These are phyloP conservation scores for Notodromas monacha DNA, from an alignment of 2,888 invertebrate genomes.

Conservation along the genomic window DNA sequence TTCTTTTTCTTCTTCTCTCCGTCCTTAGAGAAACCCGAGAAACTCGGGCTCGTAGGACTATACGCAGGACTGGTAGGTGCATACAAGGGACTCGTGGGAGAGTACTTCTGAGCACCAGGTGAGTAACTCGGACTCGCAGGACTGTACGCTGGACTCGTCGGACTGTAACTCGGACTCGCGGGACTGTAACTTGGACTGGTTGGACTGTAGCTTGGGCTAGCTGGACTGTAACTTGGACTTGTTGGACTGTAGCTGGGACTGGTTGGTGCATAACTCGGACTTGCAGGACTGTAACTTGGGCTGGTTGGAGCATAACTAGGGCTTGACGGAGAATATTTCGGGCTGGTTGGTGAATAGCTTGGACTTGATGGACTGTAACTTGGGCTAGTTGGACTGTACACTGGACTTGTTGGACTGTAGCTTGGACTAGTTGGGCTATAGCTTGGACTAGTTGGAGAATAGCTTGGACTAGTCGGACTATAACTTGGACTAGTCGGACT, in stretches of 20 bases:
- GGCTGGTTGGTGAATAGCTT: conserved; percentile 19
- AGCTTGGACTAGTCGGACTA: conserved; percentile 29
- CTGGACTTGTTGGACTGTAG: conserved; percentile 32
- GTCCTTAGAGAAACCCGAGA: too few species aligned
- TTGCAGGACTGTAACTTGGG: conserved; percentile 17
- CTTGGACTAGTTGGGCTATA: conserved; percentile 57
- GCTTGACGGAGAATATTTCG: conserved; percentile 19
- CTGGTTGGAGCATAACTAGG: conserved; percentile 17
- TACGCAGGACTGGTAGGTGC: conserved; percentile 17
- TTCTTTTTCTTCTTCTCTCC: too few species aligned
- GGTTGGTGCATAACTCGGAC: conserved; percentile 25
- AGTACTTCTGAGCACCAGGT: conserved; percentile 17
- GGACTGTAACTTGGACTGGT: conserved; percentile 52
- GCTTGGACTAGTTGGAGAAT: conserved; percentile 38
- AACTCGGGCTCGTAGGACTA: conserved; percentile 16
- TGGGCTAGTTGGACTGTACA: conserved; percentile 23
- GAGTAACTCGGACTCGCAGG: conserved; percentile 22
- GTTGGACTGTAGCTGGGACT: conserved; percentile 29
- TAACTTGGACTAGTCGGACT: conserved; percentile 21
- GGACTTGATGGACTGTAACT: conserved; percentile 17
- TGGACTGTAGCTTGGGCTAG: conserved; percentile 37
- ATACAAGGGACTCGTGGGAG: conserved; percentile 21
- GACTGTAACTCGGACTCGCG: conserved; percentile 48
- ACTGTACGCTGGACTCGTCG: conserved; percentile 23
- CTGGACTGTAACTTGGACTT: conserved; percentile 18